Evolutionary conservation across 1,140 invertebrate species (phyloP), one percentile per base, ranked within the genome.

Genomic region (Laodelphax striatellus): DNA sequence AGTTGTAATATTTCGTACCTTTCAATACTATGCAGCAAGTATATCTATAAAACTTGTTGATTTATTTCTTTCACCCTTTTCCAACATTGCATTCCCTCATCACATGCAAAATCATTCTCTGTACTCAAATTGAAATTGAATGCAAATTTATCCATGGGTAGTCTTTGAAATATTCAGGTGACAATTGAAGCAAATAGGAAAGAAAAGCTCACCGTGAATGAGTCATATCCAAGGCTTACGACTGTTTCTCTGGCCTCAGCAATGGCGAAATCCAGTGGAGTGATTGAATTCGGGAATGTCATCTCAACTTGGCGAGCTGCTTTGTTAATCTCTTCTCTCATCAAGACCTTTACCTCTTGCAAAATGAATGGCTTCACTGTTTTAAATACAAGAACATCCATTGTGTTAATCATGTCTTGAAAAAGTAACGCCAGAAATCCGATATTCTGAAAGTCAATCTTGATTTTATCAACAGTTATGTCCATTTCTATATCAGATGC

Each of bases 281-380:
- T 84, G 64, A 92, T 88, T 0, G 89, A 92, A 71, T 92, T 92
- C 0, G 88, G 87, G 66, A 92, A 87, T 11, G 34, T 5, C 46
- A 80, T 81, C 5, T 85, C 79, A 10, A 88, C 69, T 64, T 84
- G 77, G 61, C 61, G 63, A 54, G 72, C 57, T 41, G 69, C 57
- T 50, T 66, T 63, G 58, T 72, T 68, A 11, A 70, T 56, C 31
- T 63, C 68, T 65, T 70, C 74, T 70, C 76, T 71, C 3, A 83
- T 66, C 63, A 80, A 79, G 11, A 78, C 80, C 66, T 91, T 88
- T 0, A 87, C 84, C 71, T 91, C 82, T 62, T 80, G 80, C 5
- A 92, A 72, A 64, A 92, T 83, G 59, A 86, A 88, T 0, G 89
- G 89, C 68, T 92, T 92, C 58, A 91, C 87, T 5, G 84, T 85